Evolutionary conservation across 2,113 vertebrate species (phyloP), one percentile per base, ranked within the genome.

Genomic region (Daboia siamensis): DNA sequence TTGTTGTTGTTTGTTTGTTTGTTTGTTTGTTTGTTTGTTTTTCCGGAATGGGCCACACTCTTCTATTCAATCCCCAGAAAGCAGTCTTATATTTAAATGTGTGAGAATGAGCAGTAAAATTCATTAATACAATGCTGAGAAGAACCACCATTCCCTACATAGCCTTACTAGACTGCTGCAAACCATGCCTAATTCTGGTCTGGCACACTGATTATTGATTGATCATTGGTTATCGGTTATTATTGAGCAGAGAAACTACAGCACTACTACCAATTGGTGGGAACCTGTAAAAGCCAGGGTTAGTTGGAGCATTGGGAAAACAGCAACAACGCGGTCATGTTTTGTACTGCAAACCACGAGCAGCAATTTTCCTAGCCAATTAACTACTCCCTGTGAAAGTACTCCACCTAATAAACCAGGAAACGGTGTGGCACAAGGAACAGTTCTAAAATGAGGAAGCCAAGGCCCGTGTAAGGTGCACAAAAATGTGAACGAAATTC

Each of bases 41-140:
- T 51, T 51, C 0, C 2, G 11, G 17, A 4, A 5, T 4, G 2
- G 23, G 24, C 3, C 8, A 15, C 2, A 33, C 12, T 52, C 11
- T 44, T 52, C 33, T 12, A 26, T 11, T 39, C 21, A 17, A 85
- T 44, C 12, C 26, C 11, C 4, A 20, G 23, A 57, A 85, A 85
- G 26, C 11, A 48, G 4, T 48, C 46, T 48, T 48, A 48, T 4
- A 51, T 51, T 51, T 51, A 51, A 51, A 51, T 51, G 48, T 48
- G 48, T 51, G 48, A 51, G 48, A 51, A 51, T 1, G 8, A 51
- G 48, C 48, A 48, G 48, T 48, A 48, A 48, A 48, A 8, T 51
- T 51, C 48, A 51, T 51, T 51, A 51, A 51, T 51, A 51, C 48
- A 69, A 29, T 13, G 61, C 26, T n/a, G 13, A n/a, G 29, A 29